phyloP scores from a whole-genome alignment of 1,140 invertebrate species.

The Zelostemma sp. region DNA sequence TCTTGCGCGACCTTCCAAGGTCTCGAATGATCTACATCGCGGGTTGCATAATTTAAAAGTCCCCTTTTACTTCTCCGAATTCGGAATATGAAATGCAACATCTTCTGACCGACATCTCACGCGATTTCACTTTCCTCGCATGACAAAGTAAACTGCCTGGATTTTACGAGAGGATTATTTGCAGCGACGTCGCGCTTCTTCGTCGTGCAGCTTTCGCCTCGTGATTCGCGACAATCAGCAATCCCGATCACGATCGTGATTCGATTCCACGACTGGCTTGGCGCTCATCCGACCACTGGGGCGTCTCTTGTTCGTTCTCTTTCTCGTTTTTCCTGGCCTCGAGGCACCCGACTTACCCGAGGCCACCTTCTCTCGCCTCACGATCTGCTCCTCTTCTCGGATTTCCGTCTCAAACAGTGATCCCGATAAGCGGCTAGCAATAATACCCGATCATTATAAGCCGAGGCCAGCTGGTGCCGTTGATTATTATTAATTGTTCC shows the following conservation, averaged over 20 bases:
- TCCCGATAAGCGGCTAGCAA: conserved; percentile 39
- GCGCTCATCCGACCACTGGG: conserved; percentile 13
- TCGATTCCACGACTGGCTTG: conserved; percentile 25
- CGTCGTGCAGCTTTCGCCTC: conserved; percentile 33
- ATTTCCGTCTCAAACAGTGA: conserved; percentile 36
- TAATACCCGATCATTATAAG: conserved; percentile 40
- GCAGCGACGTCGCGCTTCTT: conserved; percentile 30
- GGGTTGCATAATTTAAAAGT: no score
- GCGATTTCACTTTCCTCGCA: conserved; percentile 2
- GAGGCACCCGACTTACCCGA: conserved; percentile 19
- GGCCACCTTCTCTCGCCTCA: conserved; percentile 29
- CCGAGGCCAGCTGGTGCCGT: conserved; percentile 22
- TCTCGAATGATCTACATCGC: no score
- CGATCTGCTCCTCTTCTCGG: conserved; percentile 35
- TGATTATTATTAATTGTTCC: conserved; percentile 27
- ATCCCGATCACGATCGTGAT: conserved; percentile 42
- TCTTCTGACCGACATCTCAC: not conserved
- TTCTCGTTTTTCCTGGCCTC: conserved; percentile 33
- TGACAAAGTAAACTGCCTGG: not conserved
- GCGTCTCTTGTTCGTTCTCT: conserved; percentile 12
- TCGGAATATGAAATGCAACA: not conserved
- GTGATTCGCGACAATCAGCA: conserved; percentile 42
- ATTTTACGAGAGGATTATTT: conserved; percentile 12
- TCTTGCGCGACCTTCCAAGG: no score
- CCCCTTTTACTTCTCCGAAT: not conserved